A percentile compares a stretch with the other conserved stretches of the same genome.
phyloP scores from a whole-genome alignment of 2,113 vertebrate genomes.

The Stictonetta naevosa region DNA sequence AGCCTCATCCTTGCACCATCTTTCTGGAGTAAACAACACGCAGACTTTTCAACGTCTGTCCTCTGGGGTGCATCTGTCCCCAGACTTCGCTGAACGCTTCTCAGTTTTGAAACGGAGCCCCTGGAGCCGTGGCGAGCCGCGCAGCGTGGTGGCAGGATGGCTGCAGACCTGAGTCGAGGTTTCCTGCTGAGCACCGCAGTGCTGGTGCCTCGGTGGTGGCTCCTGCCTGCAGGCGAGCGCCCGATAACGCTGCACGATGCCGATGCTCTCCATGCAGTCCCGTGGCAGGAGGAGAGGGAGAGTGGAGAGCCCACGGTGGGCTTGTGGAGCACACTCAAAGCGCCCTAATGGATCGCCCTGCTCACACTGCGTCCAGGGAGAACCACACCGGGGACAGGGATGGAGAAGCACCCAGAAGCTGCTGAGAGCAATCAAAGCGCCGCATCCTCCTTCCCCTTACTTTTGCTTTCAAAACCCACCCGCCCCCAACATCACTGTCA shows the following conservation, averaged over 20 bases:
- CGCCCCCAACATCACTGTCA: rapidly evolving
- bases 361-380: conserved; percentile 1
- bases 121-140: rapidly evolving
- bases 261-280: no score
- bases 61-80: neutral
- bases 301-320: neutral
- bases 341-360: neutral
- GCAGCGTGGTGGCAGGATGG: rapidly evolving
- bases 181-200: neutral
- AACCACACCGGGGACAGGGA: neutral
- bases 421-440: neutral
- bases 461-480: conserved; percentile 1
- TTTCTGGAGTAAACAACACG: neutral
- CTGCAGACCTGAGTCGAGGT: neutral
- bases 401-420: neutral
- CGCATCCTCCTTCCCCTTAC: neutral
- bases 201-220: rapidly evolving
- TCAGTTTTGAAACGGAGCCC: rapidly evolving
- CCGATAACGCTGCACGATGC: neutral
- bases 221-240: rapidly evolving
- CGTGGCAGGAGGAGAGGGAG: neutral
- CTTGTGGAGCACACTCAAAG: conserved; percentile 1
- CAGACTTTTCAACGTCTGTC: neutral
- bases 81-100: neutral
- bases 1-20: neutral